Evolutionary conservation across 1,140 invertebrate species (phyloP).

Genomic region (Chionoecetes opilio): DNA sequence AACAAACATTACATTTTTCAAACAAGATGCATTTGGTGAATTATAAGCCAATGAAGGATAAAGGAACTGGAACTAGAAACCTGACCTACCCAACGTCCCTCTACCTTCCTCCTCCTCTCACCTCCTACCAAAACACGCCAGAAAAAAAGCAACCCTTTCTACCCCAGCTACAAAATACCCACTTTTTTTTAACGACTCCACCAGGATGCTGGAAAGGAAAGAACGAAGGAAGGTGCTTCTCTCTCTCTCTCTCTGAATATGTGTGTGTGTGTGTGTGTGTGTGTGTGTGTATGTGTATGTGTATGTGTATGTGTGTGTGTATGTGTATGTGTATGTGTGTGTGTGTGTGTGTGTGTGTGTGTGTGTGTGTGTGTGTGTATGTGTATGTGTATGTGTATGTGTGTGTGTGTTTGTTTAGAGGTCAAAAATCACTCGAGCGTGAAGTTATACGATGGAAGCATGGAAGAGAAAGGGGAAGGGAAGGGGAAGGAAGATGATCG

Average conservation of each 20-base stretch:
- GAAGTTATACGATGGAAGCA: too few relatives aligned
- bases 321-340: not conserved
- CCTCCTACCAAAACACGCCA: not conserved
- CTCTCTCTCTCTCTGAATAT: too few relatives aligned
- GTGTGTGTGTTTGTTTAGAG: not conserved
- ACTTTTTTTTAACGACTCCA: not conserved
- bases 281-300: constrained; percentile 40
- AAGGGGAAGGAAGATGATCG: not conserved
- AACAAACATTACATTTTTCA: too few relatives aligned
- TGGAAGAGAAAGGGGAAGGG: not conserved
- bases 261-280: constrained; percentile 36
- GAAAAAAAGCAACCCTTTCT: constrained; percentile 13
- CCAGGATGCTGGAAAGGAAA: not conserved
- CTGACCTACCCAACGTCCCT: constrained; percentile 27
- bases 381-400: not conserved
- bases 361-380: not conserved
- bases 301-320: constrained; percentile 39
- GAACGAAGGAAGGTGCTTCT: not conserved
- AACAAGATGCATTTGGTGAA: too few relatives aligned
- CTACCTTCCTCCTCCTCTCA: constrained; percentile 50
- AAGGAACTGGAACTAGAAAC: not conserved
- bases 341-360: constrained; percentile 2
- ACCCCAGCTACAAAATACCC: not conserved
- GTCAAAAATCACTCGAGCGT: not conserved
- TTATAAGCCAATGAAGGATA: not conserved